Evolutionary conservation across 2,113 vertebrate genomes (phyloP).

Genomic region (Falcunculus frontatus): DNA sequence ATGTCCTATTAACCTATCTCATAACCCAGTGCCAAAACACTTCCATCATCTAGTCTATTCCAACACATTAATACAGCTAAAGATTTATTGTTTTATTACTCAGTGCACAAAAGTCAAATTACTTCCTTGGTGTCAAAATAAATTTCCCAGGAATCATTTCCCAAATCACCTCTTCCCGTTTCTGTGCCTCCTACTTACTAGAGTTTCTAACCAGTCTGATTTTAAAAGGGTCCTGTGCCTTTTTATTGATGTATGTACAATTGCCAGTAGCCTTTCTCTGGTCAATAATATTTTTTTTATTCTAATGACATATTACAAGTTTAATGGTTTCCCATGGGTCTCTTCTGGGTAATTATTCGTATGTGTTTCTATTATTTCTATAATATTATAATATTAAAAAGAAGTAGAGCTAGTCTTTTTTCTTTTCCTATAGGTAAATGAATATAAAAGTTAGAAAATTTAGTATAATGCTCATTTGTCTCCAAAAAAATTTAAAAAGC

Average conservation of each 20-base stretch:
- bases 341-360: neutral
- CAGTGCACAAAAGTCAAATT: neutral
- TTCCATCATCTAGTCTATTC: constrained; percentile 27
- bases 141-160: neutral
- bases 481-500: neutral
- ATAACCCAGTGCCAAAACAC: constrained; percentile 9
- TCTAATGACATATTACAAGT: neutral
- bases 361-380: neutral
- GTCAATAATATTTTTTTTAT: neutral
- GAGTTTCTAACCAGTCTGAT: neutral
- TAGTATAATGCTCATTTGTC: neutral
- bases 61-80: neutral
- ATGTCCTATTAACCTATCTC: constrained; percentile 48
- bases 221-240: neutral
- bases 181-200: neutral
- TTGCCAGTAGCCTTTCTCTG: neutral
- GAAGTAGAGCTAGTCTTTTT: neutral
- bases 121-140: constrained; percentile 13
- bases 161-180: neutral
- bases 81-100: constrained; percentile 29
- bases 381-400: neutral
- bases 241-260: neutral
- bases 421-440: neutral
- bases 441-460: neutral
- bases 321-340: neutral